A percentile compares a stretch with the other conserved stretches of the same genome.
phyloP scores from a whole-genome alignment of 2,113 vertebrate species.

The Ia io region DNA sequence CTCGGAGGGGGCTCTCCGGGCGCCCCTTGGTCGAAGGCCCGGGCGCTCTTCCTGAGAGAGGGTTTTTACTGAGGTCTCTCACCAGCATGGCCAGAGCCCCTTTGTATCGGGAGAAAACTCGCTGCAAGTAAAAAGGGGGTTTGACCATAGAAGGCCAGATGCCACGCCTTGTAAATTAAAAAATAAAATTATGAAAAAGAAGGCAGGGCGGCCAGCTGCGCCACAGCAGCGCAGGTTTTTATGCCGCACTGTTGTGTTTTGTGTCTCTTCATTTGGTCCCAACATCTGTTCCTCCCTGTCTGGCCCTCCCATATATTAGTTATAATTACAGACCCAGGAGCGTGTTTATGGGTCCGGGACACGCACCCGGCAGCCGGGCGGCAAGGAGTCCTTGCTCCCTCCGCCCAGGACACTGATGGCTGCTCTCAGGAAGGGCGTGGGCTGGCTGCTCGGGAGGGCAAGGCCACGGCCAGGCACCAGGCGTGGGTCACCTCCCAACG shows the following conservation, averaged over 20 bases:
- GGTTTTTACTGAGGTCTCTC: background rate
- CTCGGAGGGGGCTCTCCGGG: background rate
- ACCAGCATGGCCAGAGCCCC: background rate
- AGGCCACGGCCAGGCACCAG: background rate
- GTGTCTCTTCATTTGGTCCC: slow-evolving; percentile 75
- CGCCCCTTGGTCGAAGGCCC: background rate
- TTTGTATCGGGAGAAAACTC: slow-evolving; percentile 39
- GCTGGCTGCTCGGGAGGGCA: background rate
- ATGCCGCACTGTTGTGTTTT: slow-evolving; percentile 69
- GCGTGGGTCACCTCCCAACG: no score
- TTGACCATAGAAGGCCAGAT: slow-evolving; percentile 80
- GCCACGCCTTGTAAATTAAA: slow-evolving; percentile 80
- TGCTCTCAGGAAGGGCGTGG: background rate
- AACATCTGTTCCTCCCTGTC: slow-evolving; percentile 81
- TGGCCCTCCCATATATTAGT: slow-evolving; percentile 74
- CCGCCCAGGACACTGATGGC: background rate
- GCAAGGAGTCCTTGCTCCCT: background rate
- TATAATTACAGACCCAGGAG: slow-evolving; percentile 67
- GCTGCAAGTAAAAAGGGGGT: slow-evolving; percentile 63
- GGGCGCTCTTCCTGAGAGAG: background rate
- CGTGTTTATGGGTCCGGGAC: slow-evolving; percentile 43
- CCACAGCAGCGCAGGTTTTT: slow-evolving; percentile 81
- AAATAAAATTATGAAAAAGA: slow-evolving; percentile 37
- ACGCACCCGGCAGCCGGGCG: slow-evolving; percentile 8
- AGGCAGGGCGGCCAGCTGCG: slow-evolving; percentile 79